Evolutionary conservation across 2,888 invertebrate species (phyloP), one percentile per base, ranked within the genome.

Genomic region (Apamea epomidion): DNA sequence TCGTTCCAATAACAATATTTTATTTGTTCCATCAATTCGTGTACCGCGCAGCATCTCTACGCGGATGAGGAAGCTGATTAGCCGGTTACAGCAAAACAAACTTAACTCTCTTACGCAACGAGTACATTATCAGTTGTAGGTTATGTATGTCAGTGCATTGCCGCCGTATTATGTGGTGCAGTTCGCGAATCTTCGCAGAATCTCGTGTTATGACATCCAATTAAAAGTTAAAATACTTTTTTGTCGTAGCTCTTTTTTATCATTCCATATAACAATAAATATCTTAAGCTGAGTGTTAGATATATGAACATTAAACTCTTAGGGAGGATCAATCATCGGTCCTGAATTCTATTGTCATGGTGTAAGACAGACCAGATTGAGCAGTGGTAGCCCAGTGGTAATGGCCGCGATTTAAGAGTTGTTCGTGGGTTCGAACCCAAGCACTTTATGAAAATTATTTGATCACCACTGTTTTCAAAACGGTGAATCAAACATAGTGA

Each of bases 61-160:
- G 77, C 82, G 84, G 81, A 87, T 65, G 81, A 84, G 86, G 90
- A 90, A 90, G 88, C 83, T 85, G 84, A 81, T 84, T 82, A 70
- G 74, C 76, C 68, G 78, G 84, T 81, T 82, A 85, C 81, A 70
- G 85, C 86, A 81, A 87, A 87, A 90, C 83, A 89, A 85, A 88
- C 86, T 83, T 75, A 83, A 71, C 51, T 72, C 21, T 58, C 76
- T 91, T 91, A 86, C 54, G 89, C 78, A 87, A 90, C 78, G 67
- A 70, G 78, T 79, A 51, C 48, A 77, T 72, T 82, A 83, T 83
- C 51, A 81, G 54, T 75, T 81, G 60, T 74, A 74, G 51, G 80
- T 82, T 85, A 85, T 85, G 77, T 90, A 84, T 81, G 84, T 84
- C 67, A 60, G 74, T 85, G 87, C 87, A 87, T 82, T 75, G 82